phyloP scores from a whole-genome alignment of 2,888 invertebrate genomes.

The Chromoteleia sp. region DNA sequence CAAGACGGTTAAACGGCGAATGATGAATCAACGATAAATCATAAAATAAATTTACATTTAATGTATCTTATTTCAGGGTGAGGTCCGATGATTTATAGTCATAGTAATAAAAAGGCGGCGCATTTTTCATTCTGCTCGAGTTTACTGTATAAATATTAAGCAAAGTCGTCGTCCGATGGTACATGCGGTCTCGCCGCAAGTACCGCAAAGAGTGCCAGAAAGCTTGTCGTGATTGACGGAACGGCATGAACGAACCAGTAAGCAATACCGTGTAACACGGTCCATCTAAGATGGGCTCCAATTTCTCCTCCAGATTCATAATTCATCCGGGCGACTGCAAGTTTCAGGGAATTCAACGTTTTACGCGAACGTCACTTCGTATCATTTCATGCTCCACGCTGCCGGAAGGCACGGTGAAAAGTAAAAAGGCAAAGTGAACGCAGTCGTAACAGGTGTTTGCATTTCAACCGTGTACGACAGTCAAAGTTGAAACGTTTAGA shows the following conservation, averaged over 20 bases:
- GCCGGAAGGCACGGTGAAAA: not conserved
- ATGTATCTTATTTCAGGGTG: constrained; percentile 35
- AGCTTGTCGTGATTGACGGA: constrained; percentile 70
- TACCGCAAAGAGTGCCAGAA: constrained; percentile 68
- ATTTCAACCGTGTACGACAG: no score
- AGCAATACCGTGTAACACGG: constrained; percentile 66
- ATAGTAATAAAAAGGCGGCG: constrained; percentile 25
- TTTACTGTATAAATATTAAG: constrained; percentile 60
- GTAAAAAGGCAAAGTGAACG: no score
- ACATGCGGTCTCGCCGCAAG: constrained; percentile 56
- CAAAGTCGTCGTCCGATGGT: constrained; percentile 46
- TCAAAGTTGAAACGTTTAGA: no score
- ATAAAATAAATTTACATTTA: constrained; percentile 44
- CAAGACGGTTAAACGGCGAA: not conserved
- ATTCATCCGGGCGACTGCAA: constrained; percentile 58
- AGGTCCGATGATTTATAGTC: constrained; percentile 49
- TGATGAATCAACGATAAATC: constrained; percentile 40
- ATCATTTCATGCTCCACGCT: constrained; percentile 2
- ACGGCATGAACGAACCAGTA: constrained; percentile 53
- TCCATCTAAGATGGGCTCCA: constrained; percentile 66
- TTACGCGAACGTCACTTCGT: constrained; percentile 44
- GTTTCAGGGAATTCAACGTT: constrained; percentile 46
- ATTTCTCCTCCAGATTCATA: constrained; percentile 64
- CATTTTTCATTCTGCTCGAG: constrained; percentile 52
- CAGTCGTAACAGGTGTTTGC: not conserved